Base-by-base conservation (phyloP, 2,888 invertebrate species). In the Limnephilus auricula region DNA sequence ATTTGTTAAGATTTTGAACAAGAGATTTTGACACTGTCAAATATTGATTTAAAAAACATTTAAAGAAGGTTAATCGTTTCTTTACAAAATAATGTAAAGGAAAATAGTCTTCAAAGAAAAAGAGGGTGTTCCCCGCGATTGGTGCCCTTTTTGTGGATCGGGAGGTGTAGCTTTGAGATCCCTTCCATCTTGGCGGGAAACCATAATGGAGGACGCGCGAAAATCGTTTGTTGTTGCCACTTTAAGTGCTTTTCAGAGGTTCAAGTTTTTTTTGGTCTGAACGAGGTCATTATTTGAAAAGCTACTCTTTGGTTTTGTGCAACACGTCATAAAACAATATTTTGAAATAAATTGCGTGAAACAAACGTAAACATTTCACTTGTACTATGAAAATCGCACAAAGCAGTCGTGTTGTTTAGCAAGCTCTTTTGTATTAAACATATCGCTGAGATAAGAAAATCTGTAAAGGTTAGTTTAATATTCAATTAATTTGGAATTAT, bases 131-230 rank as follows among this genome's bases (percentile, higher is more conserved):
- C 34, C 89, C 79, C 79, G 4, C n/a, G 30, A 37, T 37, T 34
- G 37, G 88, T 32, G n/a, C 31, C 87, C 84, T 30, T 37, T 34
- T 89, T 32, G 79, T 34, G 5, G 25, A 79, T 18, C 65, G 15
- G 18, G 79, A 89, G 89, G 89, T 89, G 89, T 89, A 79, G 79
- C 89, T 79, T 79, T 89, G 89, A 89, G 25, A 79, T 79, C 79
- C 25, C 37, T 87, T 78, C 50, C 87, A 87, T 79, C 37, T 89
- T 89, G 89, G 89, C 89, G 89, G 89, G 79, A 89, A 89, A 79
- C 40, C 30, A 79, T 30, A 79, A 89, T 89, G 89, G 79, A 89
- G 89, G 79, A 37, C 79, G 40, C 79, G 79, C 50, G 87, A 79
- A 87, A 34, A 13, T 79, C 89, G 45, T 87, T 87, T 87, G 87